Conservation (phyloP, 2,797 vertebrate genomes). For the Typhlichthys eigenmanni region DNA sequence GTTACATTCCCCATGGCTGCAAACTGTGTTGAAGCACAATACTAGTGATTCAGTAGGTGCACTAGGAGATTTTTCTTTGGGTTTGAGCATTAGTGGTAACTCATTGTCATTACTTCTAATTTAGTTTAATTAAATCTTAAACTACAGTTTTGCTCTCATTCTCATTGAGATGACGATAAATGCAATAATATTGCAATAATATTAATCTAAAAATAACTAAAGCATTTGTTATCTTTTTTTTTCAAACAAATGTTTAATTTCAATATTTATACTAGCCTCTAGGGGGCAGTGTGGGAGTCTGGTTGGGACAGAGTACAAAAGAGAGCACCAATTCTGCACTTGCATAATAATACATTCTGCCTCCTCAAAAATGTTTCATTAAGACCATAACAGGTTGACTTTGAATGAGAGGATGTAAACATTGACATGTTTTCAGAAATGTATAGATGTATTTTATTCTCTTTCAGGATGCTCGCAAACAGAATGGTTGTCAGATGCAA, state of each 20-base stretch:
- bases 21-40: constrained; percentile 23
- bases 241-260: background rate
- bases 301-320: constrained; percentile 26
- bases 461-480: background rate
- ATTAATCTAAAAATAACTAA: constrained; percentile 2
- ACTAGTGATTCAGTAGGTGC: constrained; percentile 21
- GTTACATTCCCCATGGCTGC: constrained; percentile 19
- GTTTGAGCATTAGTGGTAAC: constrained; percentile 10
- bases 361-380: background rate
- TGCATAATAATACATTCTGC: constrained; percentile 8
- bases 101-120: background rate
- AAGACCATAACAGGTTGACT: background rate
- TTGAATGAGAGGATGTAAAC: background rate
- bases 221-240: constrained; percentile 1
- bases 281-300: constrained; percentile 62
- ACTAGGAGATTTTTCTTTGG: background rate
- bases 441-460: too few species aligned
- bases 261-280: constrained; percentile 30
- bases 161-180: background rate
- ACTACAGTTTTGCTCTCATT: background rate
- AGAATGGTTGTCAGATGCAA: background rate
- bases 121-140: background rate
- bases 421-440: background rate
- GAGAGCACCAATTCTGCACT: constrained; percentile 10
- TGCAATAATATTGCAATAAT: background rate